Conservation (phyloP, 2,888 invertebrate genomes). For the Mylabris sibirica region DNA sequence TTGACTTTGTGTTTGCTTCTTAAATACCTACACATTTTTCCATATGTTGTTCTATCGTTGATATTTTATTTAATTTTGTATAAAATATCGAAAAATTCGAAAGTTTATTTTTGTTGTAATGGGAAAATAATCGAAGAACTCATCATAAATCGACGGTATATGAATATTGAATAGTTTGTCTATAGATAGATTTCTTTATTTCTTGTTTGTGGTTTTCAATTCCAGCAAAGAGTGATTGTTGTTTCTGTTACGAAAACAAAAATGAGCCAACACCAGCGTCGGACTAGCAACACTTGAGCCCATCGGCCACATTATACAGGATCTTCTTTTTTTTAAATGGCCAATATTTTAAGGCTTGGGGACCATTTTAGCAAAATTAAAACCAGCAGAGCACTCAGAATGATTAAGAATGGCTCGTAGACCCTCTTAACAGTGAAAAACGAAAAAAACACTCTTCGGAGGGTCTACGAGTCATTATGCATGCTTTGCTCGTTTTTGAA, state of each 20-base stretch:
- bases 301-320: no score
- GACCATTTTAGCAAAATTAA: no score
- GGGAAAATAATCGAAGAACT: not conserved
- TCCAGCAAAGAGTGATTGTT: not conserved
- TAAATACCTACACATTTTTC: slow-evolving; percentile 13
- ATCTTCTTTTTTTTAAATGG: no score
- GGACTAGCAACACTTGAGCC: no score
- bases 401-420: no score
- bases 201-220: slow-evolving; percentile 17
- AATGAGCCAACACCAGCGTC: not conserved
- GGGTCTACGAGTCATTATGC: no score
- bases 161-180: slow-evolving; percentile 11
- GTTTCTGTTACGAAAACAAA: not conserved
- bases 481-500: no score
- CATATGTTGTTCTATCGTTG: not conserved
- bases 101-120: not conserved
- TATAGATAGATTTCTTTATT: slow-evolving; percentile 1
- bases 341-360: no score
- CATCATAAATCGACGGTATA: not conserved
- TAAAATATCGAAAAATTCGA: not conserved
- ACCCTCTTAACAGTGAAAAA: no score
- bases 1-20: slow-evolving; percentile 21
- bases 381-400: no score
- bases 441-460: no score
- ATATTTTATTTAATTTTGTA: not conserved